Evolutionary conservation across 2,797 vertebrate genomes (phyloP), one percentile per base, ranked within the genome.

Genomic region (Chelmon rostratus): DNA sequence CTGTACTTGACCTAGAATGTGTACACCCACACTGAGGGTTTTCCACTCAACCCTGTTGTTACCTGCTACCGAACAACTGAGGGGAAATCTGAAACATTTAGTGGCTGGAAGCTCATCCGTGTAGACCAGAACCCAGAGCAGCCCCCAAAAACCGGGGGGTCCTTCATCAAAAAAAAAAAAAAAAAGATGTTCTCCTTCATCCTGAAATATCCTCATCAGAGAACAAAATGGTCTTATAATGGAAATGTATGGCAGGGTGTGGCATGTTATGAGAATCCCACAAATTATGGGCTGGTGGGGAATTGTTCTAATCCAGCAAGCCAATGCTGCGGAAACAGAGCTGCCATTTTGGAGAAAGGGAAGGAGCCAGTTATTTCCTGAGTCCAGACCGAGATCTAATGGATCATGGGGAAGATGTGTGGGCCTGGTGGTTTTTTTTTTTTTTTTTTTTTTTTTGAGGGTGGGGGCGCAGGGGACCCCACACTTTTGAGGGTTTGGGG

Each of bases 281-380:
- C 95, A 94, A 95, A 96, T 95, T 92, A 95, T 73, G 94, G 94
- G 89, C 89, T 95, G 94, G 93, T 94, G 93, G 93, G 92, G 93
- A 90, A 95, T 94, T 92, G 93, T 93, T 94, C 92, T 94, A 94
- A 94, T 95, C 92, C 93, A 93, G 89, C 83, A 89, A 94, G 90
- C 93, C 93, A 68, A 74, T 50, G 54, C 86, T 89, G 82, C 78
- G 86, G 90, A 92, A 92, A 89, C 86, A 79, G 78, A 86, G 76
- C 85, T 86, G 88, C 89, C 93, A 91, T 93, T 93, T 93, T 94
- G 89, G 89, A 92, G 83, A 86, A 84, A 62, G 58, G 72, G 82
- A 89, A 85, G 74, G 86, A 92, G 91, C 46, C 70, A 78, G 72
- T 88, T 88, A 89, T 89, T 90, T 93, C 86, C 87, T 85, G 76